Percentiles rank a stretch among this genome's conserved stretches.
Evolutionary conservation across 2,888 invertebrate genomes (phyloP).

Genomic region (Linnaemya vulpina): DNA sequence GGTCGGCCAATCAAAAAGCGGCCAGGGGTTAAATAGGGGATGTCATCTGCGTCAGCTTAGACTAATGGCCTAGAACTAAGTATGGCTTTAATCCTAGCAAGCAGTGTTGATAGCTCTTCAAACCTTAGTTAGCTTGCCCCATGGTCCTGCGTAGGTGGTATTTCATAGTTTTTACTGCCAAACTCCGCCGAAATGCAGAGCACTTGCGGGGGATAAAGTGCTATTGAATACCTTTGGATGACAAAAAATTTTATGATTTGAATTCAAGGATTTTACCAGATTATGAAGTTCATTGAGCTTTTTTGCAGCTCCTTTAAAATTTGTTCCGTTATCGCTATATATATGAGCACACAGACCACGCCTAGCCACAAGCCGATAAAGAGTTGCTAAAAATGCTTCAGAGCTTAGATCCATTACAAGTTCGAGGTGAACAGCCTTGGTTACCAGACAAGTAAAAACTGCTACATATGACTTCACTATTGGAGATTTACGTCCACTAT

Average conservation of each 20-base stretch:
- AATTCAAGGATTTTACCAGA: too few relatives aligned
- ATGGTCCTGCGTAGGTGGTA: constrained; percentile 14
- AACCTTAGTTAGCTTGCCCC: constrained; percentile 41
- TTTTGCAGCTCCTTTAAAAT: too few relatives aligned
- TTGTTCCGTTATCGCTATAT: too few relatives aligned
- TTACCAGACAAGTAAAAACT: too few relatives aligned
- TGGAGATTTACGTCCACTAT: constrained; percentile 32
- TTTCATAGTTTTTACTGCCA: constrained; percentile 27
- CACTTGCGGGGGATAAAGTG: constrained; percentile 47
- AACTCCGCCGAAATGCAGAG: constrained; percentile 33
- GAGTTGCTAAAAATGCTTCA: too few relatives aligned
- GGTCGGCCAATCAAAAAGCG: too few relatives aligned
- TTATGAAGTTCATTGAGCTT: too few relatives aligned
- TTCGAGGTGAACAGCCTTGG: too few relatives aligned
- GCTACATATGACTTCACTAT: constrained; percentile 62
- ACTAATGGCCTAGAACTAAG: constrained; percentile 49
- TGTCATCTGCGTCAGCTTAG: constrained; percentile 48
- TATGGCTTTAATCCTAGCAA: constrained; percentile 44
- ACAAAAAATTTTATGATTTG: too few relatives aligned
- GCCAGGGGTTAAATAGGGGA: constrained; percentile 32
- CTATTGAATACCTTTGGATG: constrained; percentile 24
- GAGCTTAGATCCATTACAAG: too few relatives aligned
- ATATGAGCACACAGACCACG: too few relatives aligned
- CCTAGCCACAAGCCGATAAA: too few relatives aligned
- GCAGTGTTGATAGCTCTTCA: constrained; percentile 34